Base-by-base conservation (phyloP, 2,888 invertebrate species). In the Vanessa cardui region DNA sequence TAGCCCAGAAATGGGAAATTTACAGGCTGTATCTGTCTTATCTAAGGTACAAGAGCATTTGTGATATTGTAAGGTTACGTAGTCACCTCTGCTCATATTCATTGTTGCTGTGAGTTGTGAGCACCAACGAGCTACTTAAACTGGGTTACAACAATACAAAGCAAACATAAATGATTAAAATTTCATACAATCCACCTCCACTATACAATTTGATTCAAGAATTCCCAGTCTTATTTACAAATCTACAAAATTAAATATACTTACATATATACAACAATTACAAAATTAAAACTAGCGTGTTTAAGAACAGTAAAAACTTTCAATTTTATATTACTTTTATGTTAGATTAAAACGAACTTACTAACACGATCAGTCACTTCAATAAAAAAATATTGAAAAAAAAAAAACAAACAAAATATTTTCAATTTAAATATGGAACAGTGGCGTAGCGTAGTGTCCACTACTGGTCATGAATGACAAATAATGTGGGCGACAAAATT, bases 291-390 rank as follows among this genome's bases (percentile, higher is more conserved):
- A 54, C 16, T 5, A 16, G 26, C 16, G 1, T 12, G 12, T 39
- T 39, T 9, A 3, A 31, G 31, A 54, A 33, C 15, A 31, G 1
- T n/a, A 4, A 15, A 12, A 31, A 26, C 3, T 26, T 50, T 12
- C 15, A 50, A 50, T 20, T 50, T 9, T 6, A 49, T 12, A 2
- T 39, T 39, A 39, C 12, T 15, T 21, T 6, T 50, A 21, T 15
- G 50, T 21, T 5, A 12, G 21, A 50, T n/a, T 15, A 50, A 50
- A 45, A 50, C 16, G n/a, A 54, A 54, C 16, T n/a, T 54, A 54
- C 7, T 33, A 54, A 54, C 26, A 64, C 26, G 21, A 64, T 64
- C 64, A 64, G 58, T 64, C 58, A 64, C 8, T 64, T 64, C 58
- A 26, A 50, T 49, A 26, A 64, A 49, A 26, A 26, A 39, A 54